Evolutionary conservation across 2,113 vertebrate species (phyloP).

Genomic region (Corythoichthys intestinalis): DNA sequence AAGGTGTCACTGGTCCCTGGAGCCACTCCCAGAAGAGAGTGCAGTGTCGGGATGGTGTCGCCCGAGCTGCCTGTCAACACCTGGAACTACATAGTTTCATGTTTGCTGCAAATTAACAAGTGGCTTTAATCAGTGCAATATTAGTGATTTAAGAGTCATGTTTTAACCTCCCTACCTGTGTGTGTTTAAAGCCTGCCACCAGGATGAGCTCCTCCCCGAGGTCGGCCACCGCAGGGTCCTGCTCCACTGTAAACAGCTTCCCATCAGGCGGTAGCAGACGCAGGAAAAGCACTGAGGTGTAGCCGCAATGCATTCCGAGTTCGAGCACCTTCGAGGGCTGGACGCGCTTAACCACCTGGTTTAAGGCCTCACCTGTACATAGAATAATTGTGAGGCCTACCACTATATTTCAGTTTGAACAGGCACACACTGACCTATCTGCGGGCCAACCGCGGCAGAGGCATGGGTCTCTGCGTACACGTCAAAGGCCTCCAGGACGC

Average conservation of each 20-base stretch:
- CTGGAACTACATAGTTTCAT: conserved; percentile 56
- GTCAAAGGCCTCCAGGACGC: conserved; percentile 68
- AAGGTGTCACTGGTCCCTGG: conserved; percentile 13
- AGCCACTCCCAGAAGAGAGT: conserved; percentile 7
- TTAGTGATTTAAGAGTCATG: too few species aligned
- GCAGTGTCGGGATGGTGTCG: conserved; percentile 51
- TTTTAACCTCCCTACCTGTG: conserved; percentile 31
- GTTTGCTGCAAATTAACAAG: not conserved
- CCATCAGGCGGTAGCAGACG: conserved; percentile 56
- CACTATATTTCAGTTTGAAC: not conserved
- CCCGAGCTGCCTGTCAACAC: conserved; percentile 57
- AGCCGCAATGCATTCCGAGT: conserved; percentile 68
- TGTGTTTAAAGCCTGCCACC: conserved; percentile 65
- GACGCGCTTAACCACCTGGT: conserved; percentile 42
- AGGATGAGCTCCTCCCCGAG: conserved; percentile 68
- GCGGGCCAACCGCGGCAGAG: conserved; percentile 46
- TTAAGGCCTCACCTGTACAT: conserved; percentile 52
- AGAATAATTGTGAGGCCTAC: not conserved
- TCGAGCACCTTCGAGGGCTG: conserved; percentile 49
- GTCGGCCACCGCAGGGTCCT: conserved; percentile 54
- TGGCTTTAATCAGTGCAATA: not conserved
- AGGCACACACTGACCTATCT: conserved; percentile 46
- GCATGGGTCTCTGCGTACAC: conserved; percentile 44
- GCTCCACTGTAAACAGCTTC: conserved; percentile 64
- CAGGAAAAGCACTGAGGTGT: conserved; percentile 61